A percentile compares a stretch with the other conserved stretches of the same genome.
Conservation (phyloP, 2,888 invertebrate species). For the Unio pictorum region DNA sequence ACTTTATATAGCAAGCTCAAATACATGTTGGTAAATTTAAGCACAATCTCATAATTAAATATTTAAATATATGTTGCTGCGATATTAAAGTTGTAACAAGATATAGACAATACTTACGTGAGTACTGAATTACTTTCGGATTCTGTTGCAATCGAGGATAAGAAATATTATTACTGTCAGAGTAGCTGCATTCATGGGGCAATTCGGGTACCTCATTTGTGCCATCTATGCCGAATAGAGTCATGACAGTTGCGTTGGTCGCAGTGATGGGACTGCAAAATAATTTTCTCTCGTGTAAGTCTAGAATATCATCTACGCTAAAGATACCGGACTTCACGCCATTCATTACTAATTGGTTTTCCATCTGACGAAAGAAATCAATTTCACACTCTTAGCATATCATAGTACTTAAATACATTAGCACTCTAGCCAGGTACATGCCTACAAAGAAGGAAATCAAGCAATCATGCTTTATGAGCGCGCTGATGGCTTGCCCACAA, state of each 20-base stretch:
- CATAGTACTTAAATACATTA: neutral
- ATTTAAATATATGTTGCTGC: too few relatives aligned
- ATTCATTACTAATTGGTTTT: slow-evolving; percentile 76
- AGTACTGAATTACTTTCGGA: slow-evolving; percentile 63
- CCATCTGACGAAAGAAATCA: slow-evolving; percentile 39
- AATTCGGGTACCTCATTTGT: slow-evolving; percentile 33
- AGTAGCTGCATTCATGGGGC: slow-evolving; percentile 37
- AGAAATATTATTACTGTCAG: slow-evolving; percentile 72
- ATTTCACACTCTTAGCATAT: neutral
- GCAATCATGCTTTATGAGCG: slow-evolving; percentile 35
- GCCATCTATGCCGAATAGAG: slow-evolving; percentile 30
- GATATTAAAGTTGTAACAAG: too few relatives aligned
- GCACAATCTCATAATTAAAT: neutral
- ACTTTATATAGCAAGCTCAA: neutral
- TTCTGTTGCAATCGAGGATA: slow-evolving; percentile 73
- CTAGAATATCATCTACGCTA: slow-evolving; percentile 93
- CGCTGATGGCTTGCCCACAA: slow-evolving; percentile 35
- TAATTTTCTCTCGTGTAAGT: slow-evolving; percentile 81
- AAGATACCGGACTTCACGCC: slow-evolving; percentile 84
- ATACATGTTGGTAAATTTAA: slow-evolving; percentile 4
- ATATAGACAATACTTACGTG: slow-evolving; percentile 48
- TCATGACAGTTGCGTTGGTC: slow-evolving; percentile 38
- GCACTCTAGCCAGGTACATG: slow-evolving; percentile 27
- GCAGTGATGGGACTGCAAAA: slow-evolving; percentile 41
- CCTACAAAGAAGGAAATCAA: slow-evolving; percentile 31